These are phyloP conservation scores for Numida meleagris DNA, from an alignment of 2,113 vertebrate genomes.

Conservation along the genomic window DNA sequence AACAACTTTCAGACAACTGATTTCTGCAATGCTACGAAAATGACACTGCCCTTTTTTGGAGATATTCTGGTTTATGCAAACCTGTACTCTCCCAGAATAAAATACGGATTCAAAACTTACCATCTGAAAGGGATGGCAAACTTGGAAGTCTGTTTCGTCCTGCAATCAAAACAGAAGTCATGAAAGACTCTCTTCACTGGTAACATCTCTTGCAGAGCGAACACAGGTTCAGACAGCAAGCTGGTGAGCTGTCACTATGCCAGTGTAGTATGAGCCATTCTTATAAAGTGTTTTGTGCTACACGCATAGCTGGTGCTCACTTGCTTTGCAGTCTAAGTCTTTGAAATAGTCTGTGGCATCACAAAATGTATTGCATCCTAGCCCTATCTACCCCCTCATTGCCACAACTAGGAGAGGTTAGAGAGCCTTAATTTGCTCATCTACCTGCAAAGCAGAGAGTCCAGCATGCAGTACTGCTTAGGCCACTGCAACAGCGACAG, in stretches of 20 bases:
- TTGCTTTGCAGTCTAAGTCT: background rate
- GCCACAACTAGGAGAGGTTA: background rate
- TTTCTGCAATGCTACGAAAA: background rate
- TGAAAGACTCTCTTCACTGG: background rate
- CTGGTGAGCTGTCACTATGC: background rate
- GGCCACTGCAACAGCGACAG: background rate
- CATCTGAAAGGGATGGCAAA: slow-evolving; percentile 86
- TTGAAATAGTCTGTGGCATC: background rate
- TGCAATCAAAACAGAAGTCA: slow-evolving; percentile 61
- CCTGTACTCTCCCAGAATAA: background rate
- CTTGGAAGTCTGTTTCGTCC: slow-evolving; percentile 84
- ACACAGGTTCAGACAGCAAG: background rate
- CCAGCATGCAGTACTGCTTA: background rate
- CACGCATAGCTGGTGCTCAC: background rate
- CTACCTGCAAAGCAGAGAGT: background rate
- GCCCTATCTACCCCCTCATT: background rate
- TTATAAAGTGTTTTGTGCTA: background rate
- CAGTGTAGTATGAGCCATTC: background rate
- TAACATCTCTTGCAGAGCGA: background rate
- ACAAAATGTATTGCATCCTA: background rate
- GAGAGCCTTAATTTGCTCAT: background rate
- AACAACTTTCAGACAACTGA: background rate
- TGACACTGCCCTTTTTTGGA: background rate
- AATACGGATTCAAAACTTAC: slow-evolving; percentile 73
- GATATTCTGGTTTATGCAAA: background rate